These are phyloP conservation scores for Dendroctonus valens DNA, from an alignment of 1,140 invertebrate genomes.

Conservation along the genomic window DNA sequence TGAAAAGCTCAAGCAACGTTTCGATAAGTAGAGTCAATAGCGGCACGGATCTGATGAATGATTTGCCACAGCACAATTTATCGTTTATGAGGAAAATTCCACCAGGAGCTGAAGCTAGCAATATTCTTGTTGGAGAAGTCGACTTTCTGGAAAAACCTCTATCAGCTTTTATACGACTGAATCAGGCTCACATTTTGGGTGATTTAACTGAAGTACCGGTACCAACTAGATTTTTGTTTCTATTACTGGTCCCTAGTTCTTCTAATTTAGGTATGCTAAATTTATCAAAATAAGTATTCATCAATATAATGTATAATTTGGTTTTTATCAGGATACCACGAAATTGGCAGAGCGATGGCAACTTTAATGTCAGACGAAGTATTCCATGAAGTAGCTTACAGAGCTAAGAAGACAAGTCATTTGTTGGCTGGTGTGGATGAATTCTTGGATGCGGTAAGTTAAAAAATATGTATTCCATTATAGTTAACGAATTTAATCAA, in stretches of 20 bases:
- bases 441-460: constrained; percentile 83
- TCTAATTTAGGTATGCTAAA: constrained; percentile 39
- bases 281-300: background rate
- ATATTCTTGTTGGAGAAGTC: constrained; percentile 96
- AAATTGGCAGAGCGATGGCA: constrained; percentile 98
- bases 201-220: constrained; percentile 97
- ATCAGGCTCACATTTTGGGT: constrained; percentile 84
- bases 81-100: constrained; percentile 98
- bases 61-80: constrained; percentile 78
- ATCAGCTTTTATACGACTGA: constrained; percentile 90
- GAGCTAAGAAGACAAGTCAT: constrained; percentile 89
- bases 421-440: constrained; percentile 96
- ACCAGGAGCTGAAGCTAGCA: constrained; percentile 93
- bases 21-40: constrained; percentile 80
- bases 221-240: constrained; percentile 91
- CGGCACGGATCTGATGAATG: constrained; percentile 61
- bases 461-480: constrained; percentile 52
- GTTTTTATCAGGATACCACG: constrained; percentile 74
- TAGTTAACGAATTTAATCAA: background rate
- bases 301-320: background rate
- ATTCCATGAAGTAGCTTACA: constrained; percentile 98
- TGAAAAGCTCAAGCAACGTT: constrained; percentile 74
- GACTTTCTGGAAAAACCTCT: constrained; percentile 91
- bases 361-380: constrained; percentile 99
- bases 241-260: constrained; percentile 86